Evolutionary conservation across 1,140 invertebrate species (phyloP), one percentile per base, ranked within the genome.

Genomic region (Lasioglossum albipes): DNA sequence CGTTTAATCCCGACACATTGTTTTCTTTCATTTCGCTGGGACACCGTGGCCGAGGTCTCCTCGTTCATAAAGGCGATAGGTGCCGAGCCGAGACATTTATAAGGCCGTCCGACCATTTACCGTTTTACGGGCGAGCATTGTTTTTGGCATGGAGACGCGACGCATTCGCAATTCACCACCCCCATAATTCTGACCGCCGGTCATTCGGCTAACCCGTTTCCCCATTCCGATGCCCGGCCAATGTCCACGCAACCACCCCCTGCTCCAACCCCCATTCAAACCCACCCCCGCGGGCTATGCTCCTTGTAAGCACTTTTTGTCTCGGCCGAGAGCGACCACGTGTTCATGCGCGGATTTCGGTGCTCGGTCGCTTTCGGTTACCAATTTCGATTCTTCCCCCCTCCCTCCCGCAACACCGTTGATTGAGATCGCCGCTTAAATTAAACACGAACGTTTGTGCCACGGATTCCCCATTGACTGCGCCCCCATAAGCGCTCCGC

Each of bases 151-250:
- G 49, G 74, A 79, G 64, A 59, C 83, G 57, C 31, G 16, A n/a
- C 45, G 65, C 12, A 76, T 82, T 83, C 72, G 62, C 77, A 75
- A 81, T 86, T 73, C 78, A 72, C 77, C 79, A 49, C 74, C 67
- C 73, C 84, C 79, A 82, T 86, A 82, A 85, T 79, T 84, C 73
- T 81, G 78, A 87, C 80, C 84, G 57, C 74, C 77, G 79, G 82
- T 83, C 83, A 86, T 83, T 89, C 85, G 84, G 86, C 82, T 87
- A 85, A 89, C 83, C 83, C 73, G 84, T 86, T 89, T 82, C 36
- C 82, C 83, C 76, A 85, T 88, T 84, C 83, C 75, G 54, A 84
- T 81, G 83, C 84, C 76, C 80, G 76, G 65, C 78, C 77, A 79
- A 83, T 84, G 80, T 83, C 73, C 79, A 78, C 59, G 67, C 79